Conservation (phyloP, 2,113 vertebrate genomes). For the Esox niger region DNA sequence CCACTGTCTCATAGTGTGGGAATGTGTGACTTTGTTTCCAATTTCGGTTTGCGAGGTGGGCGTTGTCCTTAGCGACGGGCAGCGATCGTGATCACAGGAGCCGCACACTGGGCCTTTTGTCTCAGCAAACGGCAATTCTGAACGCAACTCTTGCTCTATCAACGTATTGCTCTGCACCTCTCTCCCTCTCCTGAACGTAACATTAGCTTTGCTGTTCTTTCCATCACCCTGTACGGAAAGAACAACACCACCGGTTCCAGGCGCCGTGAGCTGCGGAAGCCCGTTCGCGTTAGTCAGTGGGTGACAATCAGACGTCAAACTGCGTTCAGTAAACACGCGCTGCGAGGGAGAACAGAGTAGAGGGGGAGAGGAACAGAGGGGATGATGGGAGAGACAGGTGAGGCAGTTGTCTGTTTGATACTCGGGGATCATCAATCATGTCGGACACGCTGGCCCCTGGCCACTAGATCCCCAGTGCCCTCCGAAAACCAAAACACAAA, state of each 20-base stretch:
- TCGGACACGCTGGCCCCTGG: conserved; percentile 35
- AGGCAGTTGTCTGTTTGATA: conserved; percentile 48
- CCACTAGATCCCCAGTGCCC: conserved; percentile 7
- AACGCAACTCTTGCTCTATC: background rate
- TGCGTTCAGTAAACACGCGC: conserved; percentile 27
- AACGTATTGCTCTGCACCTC: background rate
- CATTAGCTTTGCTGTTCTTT: conserved; percentile 12
- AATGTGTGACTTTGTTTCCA: conserved; percentile 71
- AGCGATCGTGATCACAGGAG: conserved; percentile 40
- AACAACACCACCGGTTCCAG: conserved; percentile 12
- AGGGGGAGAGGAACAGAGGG: background rate
- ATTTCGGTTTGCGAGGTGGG: conserved; percentile 64
- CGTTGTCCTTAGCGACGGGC: conserved; percentile 50
- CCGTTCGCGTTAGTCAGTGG: conserved; percentile 54
- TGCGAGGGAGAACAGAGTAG: conserved; percentile 35
- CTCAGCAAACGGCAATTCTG: conserved; percentile 10
- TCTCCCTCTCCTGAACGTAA: background rate
- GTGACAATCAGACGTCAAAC: conserved; percentile 59
- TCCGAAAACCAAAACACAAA: background rate
- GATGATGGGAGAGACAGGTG: conserved; percentile 47
- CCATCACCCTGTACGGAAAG: background rate
- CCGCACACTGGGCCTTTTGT: conserved; percentile 54
- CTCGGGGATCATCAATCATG: conserved; percentile 44
- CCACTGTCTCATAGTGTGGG: conserved; percentile 64
- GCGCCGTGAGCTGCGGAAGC: conserved; percentile 35